A percentile compares a stretch with the other conserved stretches of the same genome.
These are phyloP conservation scores for Tragelaphus eurycerus DNA, from an alignment of 2,797 vertebrate genomes.

Conservation along the genomic window DNA sequence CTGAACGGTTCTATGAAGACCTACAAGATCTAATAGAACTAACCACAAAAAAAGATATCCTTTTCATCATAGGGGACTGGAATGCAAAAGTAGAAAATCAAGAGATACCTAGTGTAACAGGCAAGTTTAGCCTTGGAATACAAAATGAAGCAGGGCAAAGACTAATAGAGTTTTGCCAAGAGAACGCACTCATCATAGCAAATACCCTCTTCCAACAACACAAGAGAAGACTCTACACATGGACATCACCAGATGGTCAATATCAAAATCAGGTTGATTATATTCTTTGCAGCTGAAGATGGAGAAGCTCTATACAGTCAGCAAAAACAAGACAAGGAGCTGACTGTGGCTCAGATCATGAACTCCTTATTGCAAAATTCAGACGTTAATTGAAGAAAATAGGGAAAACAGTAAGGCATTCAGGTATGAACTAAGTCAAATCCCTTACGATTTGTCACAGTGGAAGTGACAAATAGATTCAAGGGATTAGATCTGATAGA, in stretches of 20 bases:
- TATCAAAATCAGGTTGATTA: background rate
- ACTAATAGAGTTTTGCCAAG: background rate
- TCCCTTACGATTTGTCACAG: background rate
- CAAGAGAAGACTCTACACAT: background rate
- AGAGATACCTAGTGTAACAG: background rate
- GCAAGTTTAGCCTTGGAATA: background rate
- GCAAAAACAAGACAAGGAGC: background rate
- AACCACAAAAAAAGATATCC: background rate
- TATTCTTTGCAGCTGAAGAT: background rate
- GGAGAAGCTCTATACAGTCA: background rate
- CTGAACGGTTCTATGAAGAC: background rate
- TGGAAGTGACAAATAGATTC: background rate
- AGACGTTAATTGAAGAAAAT: background rate
- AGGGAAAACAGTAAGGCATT: background rate
- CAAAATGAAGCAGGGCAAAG: background rate
- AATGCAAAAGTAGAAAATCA: background rate
- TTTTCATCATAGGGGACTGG: background rate
- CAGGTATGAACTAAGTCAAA: background rate
- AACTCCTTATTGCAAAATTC: background rate
- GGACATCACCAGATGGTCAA: background rate
- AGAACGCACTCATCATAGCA: rapidly evolving
- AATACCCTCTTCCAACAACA: background rate
- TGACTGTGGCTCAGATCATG: background rate
- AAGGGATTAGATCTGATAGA: background rate
- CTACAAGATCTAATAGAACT: background rate